phyloP scores from a whole-genome alignment of 2,797 vertebrate species.

The Sardinella longiceps region DNA sequence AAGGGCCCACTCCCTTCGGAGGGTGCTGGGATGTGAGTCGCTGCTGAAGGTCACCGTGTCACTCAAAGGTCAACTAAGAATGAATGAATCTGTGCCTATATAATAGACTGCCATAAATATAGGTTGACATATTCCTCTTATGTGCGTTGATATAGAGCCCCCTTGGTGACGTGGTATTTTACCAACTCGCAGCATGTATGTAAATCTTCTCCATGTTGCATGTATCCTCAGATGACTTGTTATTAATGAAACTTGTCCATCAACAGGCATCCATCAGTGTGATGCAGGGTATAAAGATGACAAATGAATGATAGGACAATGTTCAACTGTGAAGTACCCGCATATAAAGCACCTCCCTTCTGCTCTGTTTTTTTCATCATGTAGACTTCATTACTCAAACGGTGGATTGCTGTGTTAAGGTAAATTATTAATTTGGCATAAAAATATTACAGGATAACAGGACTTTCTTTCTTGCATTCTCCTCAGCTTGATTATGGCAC shows the following conservation, averaged over 20 bases:
- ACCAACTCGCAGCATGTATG: background rate
- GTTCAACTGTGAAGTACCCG: background rate
- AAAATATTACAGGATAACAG: background rate
- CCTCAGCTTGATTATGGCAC: slow-evolving; percentile 14
- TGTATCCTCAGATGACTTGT: background rate
- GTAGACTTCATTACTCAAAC: background rate
- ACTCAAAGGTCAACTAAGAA: background rate
- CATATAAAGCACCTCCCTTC: background rate
- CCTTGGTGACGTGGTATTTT: background rate
- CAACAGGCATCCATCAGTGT: background rate
- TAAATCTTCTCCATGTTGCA: background rate
- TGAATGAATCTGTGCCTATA: background rate
- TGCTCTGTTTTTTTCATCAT: background rate
- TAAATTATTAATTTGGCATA: background rate
- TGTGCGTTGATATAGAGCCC: background rate
- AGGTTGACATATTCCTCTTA: slow-evolving; percentile 12
- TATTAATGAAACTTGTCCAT: background rate
- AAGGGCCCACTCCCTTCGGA: background rate
- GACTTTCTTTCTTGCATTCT: background rate
- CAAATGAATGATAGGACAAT: background rate
- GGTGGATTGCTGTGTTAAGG: background rate
- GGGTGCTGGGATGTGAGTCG: background rate
- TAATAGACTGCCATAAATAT: background rate
- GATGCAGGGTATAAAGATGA: background rate
- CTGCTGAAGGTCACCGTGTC: background rate